These are phyloP conservation scores for Trichonephila inaurata DNA, from an alignment of 1,140 invertebrate species.

Conservation along the genomic window DNA sequence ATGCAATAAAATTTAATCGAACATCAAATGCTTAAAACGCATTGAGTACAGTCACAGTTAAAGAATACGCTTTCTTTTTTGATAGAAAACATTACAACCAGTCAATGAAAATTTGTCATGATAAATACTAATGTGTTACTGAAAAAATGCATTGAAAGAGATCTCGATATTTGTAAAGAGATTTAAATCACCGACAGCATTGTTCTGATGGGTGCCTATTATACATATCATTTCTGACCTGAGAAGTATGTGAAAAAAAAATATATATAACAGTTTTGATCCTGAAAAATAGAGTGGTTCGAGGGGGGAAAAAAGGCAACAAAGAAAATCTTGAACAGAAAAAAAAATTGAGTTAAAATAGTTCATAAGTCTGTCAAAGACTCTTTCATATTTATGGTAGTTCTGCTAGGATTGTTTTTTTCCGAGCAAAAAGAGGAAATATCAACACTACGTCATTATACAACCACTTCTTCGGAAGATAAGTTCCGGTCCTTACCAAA, in stretches of 20 bases:
- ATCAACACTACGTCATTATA: constrained; percentile 24
- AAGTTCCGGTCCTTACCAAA: constrained; percentile 12
- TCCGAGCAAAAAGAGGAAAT: background rate
- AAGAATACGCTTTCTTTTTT: constrained; percentile 15
- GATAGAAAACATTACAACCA: constrained; percentile 21
- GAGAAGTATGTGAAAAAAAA: constrained; percentile 49
- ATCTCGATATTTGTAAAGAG: constrained; percentile 21
- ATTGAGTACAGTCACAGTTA: constrained; percentile 5
- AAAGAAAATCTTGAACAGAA: constrained; percentile 45
- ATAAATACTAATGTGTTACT: constrained; percentile 39
- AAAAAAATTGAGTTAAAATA: constrained; percentile 42
- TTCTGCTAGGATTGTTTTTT: background rate
- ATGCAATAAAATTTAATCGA: constrained; percentile 3
- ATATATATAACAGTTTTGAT: constrained; percentile 56
- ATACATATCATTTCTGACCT: constrained; percentile 53
- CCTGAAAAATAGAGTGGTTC: constrained; percentile 37
- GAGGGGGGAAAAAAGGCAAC: background rate
- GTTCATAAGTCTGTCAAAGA: constrained; percentile 51
- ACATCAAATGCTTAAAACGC: constrained; percentile 47
- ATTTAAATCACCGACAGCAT: constrained; percentile 22
- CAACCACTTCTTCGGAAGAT: constrained; percentile 53
- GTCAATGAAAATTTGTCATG: constrained; percentile 18
- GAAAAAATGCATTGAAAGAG: constrained; percentile 34
- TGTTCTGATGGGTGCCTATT: constrained; percentile 29
- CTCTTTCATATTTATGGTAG: background rate